Percentiles rank a stretch among this genome's conserved stretches.
These are phyloP conservation scores for Paraescarpia echinospica DNA, from an alignment of 1,140 invertebrate genomes.

Conservation along the genomic window DNA sequence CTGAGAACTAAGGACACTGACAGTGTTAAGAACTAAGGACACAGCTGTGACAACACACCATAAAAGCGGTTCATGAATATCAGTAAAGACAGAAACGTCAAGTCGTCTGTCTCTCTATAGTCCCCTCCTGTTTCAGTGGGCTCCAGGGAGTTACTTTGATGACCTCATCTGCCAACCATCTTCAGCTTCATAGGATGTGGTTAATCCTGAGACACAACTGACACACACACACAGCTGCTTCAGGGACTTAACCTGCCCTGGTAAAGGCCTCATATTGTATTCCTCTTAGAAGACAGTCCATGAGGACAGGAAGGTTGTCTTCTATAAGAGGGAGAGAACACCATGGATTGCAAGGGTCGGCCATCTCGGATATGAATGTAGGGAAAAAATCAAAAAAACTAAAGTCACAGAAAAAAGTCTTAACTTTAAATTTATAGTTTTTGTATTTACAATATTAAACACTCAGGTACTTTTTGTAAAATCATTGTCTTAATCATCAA, in stretches of 20 bases:
- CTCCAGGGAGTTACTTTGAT: not conserved
- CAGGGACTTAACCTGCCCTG: not conserved
- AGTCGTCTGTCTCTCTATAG: not conserved
- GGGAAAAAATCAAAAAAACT: no score
- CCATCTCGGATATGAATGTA: no score
- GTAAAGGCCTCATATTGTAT: not conserved
- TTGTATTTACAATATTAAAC: no score
- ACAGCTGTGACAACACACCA: not conserved
- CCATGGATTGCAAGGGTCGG: no score
- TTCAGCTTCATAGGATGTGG: not conserved
- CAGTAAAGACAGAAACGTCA: not conserved
- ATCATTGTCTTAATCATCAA: no score
- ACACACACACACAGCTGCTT: not conserved
- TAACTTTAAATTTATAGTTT: no score
- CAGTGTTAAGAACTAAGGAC: no score
- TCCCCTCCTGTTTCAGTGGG: not conserved
- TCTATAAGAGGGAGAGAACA: not conserved
- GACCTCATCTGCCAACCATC: not conserved
- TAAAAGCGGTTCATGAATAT: not conserved
- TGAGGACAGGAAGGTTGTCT: not conserved
- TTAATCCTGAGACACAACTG: not conserved
- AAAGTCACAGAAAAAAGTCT: no score
- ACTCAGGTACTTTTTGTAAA: no score
- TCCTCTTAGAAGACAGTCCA: not conserved
- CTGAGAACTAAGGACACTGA: no score